Evolutionary conservation across 2,113 vertebrate genomes (phyloP).

Genomic region (Myodes glareolus): DNA sequence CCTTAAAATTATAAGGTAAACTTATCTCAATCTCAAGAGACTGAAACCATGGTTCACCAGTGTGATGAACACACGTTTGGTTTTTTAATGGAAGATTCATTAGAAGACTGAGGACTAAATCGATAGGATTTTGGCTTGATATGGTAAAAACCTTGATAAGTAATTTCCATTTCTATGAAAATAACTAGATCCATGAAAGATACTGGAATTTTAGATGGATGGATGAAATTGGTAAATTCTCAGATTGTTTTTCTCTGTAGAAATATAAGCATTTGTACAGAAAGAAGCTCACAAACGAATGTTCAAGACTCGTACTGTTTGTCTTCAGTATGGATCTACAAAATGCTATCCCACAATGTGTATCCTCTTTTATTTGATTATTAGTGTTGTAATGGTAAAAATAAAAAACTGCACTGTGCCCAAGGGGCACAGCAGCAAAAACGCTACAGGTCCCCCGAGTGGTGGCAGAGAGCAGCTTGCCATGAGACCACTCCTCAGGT

Average conservation of each 20-base stretch:
- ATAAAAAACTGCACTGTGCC: too few species aligned
- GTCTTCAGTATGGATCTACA: background rate
- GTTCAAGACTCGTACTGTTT: background rate
- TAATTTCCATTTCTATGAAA: background rate
- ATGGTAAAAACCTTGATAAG: background rate
- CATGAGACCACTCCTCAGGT: too few species aligned
- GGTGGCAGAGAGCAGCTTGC: too few species aligned
- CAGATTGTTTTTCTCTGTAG: too few species aligned
- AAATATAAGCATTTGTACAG: background rate
- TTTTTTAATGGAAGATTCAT: background rate
- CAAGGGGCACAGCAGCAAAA: too few species aligned
- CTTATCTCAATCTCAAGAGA: too few species aligned
- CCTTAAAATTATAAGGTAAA: too few species aligned
- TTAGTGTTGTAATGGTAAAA: too few species aligned
- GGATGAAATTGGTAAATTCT: background rate
- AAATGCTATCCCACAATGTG: background rate
- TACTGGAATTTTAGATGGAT: background rate
- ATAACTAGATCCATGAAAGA: background rate
- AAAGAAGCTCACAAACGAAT: background rate
- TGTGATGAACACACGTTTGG: background rate
- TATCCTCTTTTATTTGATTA: too few species aligned
- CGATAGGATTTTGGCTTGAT: background rate
- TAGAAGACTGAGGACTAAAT: background rate
- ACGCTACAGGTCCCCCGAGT: too few species aligned
- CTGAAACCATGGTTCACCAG: background rate